A percentile compares a stretch with the other conserved stretches of the same genome.
Conservation (phyloP, 1,140 invertebrate genomes). For the Hormaphis cornu region DNA sequence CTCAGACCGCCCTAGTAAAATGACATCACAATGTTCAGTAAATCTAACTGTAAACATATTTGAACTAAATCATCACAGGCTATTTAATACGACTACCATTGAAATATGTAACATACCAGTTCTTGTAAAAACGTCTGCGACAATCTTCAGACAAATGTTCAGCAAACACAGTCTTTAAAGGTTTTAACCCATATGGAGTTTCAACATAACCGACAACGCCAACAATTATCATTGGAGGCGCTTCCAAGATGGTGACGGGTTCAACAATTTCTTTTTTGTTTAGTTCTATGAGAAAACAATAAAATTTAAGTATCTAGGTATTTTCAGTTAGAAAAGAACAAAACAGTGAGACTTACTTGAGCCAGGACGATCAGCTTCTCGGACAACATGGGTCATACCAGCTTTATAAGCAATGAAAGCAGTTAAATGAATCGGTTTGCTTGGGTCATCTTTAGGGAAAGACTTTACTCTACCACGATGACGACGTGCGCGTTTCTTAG, state of each 20-base stretch:
- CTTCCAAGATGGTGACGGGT: conserved; percentile 95
- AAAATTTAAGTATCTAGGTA: neutral
- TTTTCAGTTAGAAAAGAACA: neutral
- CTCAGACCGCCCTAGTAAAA: conserved; percentile 34
- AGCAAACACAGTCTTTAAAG: conserved; percentile 93
- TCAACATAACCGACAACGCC: conserved; percentile 98
- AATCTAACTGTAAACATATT: conserved; percentile 23
- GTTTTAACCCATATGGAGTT: conserved; percentile 90
- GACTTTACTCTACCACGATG: conserved; percentile 99
- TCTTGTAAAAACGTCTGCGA: conserved; percentile 97
- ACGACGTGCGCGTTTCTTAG: conserved; percentile 89
- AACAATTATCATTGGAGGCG: conserved; percentile 95
- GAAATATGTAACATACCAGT: conserved; percentile 68
- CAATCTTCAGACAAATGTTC: conserved; percentile 98
- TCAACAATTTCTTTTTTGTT: conserved; percentile 99
- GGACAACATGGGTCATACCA: conserved; percentile 98
- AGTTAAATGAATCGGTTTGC: conserved; percentile 95
- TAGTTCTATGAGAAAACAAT: conserved; percentile 62
- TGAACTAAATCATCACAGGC: conserved; percentile 16
- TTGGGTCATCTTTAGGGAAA: conserved; percentile 96
- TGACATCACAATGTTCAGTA: conserved; percentile 1
- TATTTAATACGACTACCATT: neutral
- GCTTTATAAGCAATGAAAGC: conserved; percentile 98
- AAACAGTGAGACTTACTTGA: conserved; percentile 72
- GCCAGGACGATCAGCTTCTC: conserved; percentile 97